A percentile compares a stretch with the other conserved stretches of the same genome.
Evolutionary conservation across 2,113 vertebrate species (phyloP).

Genomic region (Cyprinodon brontotheroides): DNA sequence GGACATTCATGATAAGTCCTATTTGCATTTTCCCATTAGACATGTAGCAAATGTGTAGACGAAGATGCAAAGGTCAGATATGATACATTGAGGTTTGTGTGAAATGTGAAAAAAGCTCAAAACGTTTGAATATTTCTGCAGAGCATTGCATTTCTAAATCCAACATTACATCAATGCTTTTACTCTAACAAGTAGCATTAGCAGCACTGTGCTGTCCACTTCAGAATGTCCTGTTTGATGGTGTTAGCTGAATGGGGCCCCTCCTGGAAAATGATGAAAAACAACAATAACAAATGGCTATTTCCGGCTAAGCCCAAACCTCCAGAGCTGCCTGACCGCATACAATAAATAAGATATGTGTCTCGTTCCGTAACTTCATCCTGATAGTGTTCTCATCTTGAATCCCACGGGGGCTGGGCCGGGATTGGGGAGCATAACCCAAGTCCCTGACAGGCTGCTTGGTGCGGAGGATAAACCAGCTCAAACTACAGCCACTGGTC

Average conservation of each 20-base stretch:
- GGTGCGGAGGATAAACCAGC: constrained; percentile 68
- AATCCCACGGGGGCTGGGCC: constrained; percentile 37
- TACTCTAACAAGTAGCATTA: not conserved
- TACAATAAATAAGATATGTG: constrained; percentile 79
- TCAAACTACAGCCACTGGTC: constrained; percentile 62
- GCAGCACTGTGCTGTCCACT: constrained; percentile 39
- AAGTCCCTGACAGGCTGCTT: constrained; percentile 60
- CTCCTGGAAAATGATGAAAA: constrained; percentile 67
- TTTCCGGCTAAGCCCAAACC: constrained; percentile 68
- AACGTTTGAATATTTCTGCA: not conserved
- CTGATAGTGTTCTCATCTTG: constrained; percentile 56
- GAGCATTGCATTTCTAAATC: not conserved
- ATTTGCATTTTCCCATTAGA: not conserved
- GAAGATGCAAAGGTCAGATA: not conserved
- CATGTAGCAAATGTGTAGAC: not conserved
- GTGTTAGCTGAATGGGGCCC: constrained; percentile 60
- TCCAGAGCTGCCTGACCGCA: constrained; percentile 68
- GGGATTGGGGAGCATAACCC: constrained; percentile 51
- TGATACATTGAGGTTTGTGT: not conserved
- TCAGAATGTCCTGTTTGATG: constrained; percentile 50
- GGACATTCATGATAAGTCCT: not conserved
- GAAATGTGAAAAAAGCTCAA: not conserved
- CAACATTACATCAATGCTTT: not conserved
- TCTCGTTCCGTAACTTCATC: constrained; percentile 71
- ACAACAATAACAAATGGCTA: constrained; percentile 66